phyloP scores from a whole-genome alignment of 1,140 invertebrate genomes.

The Bombus cullumanus region DNA sequence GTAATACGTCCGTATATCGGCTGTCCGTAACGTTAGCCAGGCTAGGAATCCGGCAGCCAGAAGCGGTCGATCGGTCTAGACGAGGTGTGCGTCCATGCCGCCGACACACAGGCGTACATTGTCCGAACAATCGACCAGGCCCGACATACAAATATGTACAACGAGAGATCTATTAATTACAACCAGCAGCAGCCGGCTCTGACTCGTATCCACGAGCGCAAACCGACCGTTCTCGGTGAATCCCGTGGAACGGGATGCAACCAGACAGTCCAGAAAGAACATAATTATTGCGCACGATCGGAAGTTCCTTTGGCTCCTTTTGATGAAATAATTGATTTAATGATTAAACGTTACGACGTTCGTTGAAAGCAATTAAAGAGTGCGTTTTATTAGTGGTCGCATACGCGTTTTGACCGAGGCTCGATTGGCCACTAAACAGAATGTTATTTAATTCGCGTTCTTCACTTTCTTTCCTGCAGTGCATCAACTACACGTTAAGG shows the following conservation, averaged over 20 bases:
- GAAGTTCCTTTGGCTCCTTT: constrained; percentile 39
- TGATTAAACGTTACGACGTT: constrained; percentile 34
- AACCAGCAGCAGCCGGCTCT: constrained; percentile 46
- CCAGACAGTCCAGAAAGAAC: constrained; percentile 23
- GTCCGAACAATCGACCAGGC: constrained; percentile 61
- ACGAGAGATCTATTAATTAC: constrained; percentile 71
- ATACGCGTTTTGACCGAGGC: background rate
- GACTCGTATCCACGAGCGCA: constrained; percentile 42
- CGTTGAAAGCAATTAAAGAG: constrained; percentile 27
- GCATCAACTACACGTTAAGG: no score
- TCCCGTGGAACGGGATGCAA: constrained; percentile 22
- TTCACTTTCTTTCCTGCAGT: background rate
- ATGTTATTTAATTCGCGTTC: constrained; percentile 8
- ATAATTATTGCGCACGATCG: constrained; percentile 17
- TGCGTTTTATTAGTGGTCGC: background rate
- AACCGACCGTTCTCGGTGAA: constrained; percentile 20
- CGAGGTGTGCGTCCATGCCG: constrained; percentile 62
- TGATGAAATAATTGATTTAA: constrained; percentile 47
- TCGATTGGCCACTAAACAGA: background rate
- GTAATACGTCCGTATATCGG: constrained; percentile 42
- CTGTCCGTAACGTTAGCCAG: constrained; percentile 61
- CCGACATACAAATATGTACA: constrained; percentile 71
- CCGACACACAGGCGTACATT: constrained; percentile 40
- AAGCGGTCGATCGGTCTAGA: constrained; percentile 74
- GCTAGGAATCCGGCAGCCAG: constrained; percentile 60